phyloP scores from a whole-genome alignment of 2,888 invertebrate species.

The Hirtodrosophila alboralis region DNA sequence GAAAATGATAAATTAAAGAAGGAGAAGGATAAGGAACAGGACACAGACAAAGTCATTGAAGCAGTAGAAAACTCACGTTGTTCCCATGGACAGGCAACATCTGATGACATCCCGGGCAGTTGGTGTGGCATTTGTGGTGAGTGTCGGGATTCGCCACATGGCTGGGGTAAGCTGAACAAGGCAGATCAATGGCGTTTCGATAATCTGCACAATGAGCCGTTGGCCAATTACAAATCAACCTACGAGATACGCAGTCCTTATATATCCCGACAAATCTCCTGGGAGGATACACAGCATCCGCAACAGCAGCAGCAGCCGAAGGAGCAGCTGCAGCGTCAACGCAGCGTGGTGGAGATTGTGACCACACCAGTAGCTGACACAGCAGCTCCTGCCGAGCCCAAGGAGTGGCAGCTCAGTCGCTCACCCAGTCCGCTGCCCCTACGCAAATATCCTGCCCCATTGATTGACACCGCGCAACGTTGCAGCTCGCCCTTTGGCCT shows the following conservation, averaged over 20 bases:
- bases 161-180: constrained; percentile 66
- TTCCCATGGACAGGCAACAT: constrained; percentile 10
- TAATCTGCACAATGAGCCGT: constrained; percentile 63
- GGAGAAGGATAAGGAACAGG: neutral
- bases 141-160: constrained; percentile 56
- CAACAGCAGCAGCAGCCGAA: constrained; percentile 14
- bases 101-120: constrained; percentile 15
- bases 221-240: constrained; percentile 78
- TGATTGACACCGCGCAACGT: constrained; percentile 71
- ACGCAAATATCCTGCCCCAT: constrained; percentile 72
- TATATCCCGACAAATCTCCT: constrained; percentile 77
- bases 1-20: neutral
- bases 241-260: constrained; percentile 80
- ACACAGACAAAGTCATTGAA: neutral
- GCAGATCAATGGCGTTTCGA: constrained; percentile 74
- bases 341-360: constrained; percentile 63
- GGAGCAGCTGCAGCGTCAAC: constrained; percentile 50
- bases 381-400: constrained; percentile 1
- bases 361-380: constrained; percentile 37
- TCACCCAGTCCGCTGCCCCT: constrained; percentile 55
- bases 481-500: constrained; percentile 77
- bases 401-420: constrained; percentile 54
- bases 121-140: constrained; percentile 62
- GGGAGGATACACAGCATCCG: constrained; percentile 68
- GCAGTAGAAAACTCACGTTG: too few species aligned